Evolutionary conservation across 2,888 invertebrate genomes (phyloP).

Genomic region (Dastarcus helophoroides): DNA sequence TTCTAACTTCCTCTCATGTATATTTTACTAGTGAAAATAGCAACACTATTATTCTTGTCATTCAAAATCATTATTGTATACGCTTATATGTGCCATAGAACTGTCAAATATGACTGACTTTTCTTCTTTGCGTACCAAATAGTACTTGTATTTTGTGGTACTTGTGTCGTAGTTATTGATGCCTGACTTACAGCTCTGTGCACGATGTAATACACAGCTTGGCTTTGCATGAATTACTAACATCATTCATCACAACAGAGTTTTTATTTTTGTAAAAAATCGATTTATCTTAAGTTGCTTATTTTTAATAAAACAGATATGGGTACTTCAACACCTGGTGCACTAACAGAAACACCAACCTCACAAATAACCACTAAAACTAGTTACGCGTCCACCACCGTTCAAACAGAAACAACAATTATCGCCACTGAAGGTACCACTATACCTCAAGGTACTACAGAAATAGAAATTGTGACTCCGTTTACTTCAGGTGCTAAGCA

Average conservation of each 20-base stretch:
- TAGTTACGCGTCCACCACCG: constrained; percentile 18
- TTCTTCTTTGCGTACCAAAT: constrained; percentile 17
- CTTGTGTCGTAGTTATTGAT: too few species aligned
- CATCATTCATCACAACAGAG: too few species aligned
- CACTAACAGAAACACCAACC: constrained; percentile 34
- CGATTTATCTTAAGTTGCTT: constrained; percentile 25
- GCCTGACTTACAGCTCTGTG: too few species aligned
- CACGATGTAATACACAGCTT: too few species aligned
- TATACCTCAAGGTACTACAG: not conserved
- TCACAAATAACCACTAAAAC: constrained; percentile 17
- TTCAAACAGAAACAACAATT: constrained; percentile 18
- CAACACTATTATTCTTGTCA: constrained; percentile 24
- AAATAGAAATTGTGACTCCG: constrained; percentile 13
- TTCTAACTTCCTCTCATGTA: constrained; percentile 25
- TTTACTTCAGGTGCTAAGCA: constrained; percentile 17
- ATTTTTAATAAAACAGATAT: constrained; percentile 37
- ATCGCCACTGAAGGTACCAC: constrained; percentile 16
- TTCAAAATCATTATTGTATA: too few species aligned
- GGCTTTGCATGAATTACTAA: too few species aligned
- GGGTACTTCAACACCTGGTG: constrained; percentile 34
- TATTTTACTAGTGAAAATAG: constrained; percentile 27
- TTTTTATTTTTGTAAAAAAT: too few species aligned
- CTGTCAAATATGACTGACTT: constrained; percentile 24
- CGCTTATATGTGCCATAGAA: constrained; percentile 11
- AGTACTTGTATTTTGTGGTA: too few species aligned